phyloP scores from a whole-genome alignment of 2,797 vertebrate genomes.

The Lithobates pipiens region DNA sequence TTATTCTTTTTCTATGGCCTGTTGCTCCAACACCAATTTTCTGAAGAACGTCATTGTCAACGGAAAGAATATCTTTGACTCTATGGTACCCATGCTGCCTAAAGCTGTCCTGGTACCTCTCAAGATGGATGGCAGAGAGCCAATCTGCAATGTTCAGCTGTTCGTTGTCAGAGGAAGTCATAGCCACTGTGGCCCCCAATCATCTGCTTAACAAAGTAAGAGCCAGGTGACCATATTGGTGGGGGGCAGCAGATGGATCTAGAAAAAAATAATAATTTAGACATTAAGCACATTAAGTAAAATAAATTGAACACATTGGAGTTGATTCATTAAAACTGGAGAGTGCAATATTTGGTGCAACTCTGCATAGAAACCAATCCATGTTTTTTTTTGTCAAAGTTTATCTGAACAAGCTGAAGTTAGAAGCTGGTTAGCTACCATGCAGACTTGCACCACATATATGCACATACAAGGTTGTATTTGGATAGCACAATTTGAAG shows the following conservation, averaged over 20 bases:
- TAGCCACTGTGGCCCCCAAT: slow-evolving; percentile 73
- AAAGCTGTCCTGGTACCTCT: slow-evolving; percentile 88
- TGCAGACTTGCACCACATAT: too few relatives aligned
- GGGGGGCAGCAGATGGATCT: neutral
- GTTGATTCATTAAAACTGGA: too few relatives aligned
- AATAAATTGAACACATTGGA: too few relatives aligned
- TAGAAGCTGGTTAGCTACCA: too few relatives aligned
- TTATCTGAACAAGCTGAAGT: too few relatives aligned
- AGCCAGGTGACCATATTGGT: slow-evolving; percentile 25
- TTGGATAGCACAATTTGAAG: too few relatives aligned
- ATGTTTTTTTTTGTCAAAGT: too few relatives aligned
- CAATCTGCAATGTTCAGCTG: slow-evolving; percentile 85
- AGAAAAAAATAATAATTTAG: neutral
- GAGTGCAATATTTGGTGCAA: too few relatives aligned
- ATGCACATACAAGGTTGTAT: too few relatives aligned
- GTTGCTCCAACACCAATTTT: slow-evolving; percentile 89
- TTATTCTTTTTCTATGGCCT: slow-evolving; percentile 93
- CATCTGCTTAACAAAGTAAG: slow-evolving; percentile 12
- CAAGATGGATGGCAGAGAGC: slow-evolving; percentile 88
- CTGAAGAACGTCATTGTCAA: slow-evolving; percentile 83
- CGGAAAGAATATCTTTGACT: slow-evolving; percentile 78
- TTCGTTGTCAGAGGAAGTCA: slow-evolving; percentile 78
- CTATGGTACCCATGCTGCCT: slow-evolving; percentile 80
- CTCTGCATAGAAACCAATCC: too few relatives aligned
- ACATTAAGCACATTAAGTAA: too few relatives aligned